Evolutionary conservation across 2,888 invertebrate species (phyloP).

Genomic region (Notodonta ziczac): DNA sequence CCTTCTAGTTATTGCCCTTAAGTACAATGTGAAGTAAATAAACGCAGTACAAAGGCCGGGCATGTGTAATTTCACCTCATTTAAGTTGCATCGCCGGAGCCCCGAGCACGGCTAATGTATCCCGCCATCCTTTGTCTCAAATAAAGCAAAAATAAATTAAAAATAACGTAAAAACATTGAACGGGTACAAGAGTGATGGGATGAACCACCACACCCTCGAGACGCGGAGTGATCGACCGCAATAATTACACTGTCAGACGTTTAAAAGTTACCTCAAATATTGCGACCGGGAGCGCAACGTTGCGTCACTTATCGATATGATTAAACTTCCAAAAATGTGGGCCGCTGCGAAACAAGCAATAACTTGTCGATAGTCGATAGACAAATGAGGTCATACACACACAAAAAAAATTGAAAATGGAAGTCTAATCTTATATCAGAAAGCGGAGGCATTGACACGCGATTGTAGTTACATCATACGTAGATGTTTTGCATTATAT

Average conservation of each 20-base stretch:
- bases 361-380: slow-evolving; percentile 44
- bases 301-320: slow-evolving; percentile 26
- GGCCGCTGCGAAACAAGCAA: slow-evolving; percentile 28
- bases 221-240: slow-evolving; percentile 64
- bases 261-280: slow-evolving; percentile 61
- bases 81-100: slow-evolving; percentile 68
- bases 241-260: slow-evolving; percentile 76
- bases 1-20: slow-evolving; percentile 80
- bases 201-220: slow-evolving; percentile 70
- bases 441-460: slow-evolving; percentile 36
- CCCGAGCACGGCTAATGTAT: slow-evolving; percentile 71
- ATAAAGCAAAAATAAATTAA: slow-evolving; percentile 77
- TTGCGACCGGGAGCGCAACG: slow-evolving; percentile 22
- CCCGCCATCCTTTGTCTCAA: slow-evolving; percentile 70
- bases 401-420: slow-evolving; percentile 22
- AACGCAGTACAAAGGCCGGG: slow-evolving; percentile 71
- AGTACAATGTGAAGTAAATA: slow-evolving; percentile 83
- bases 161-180: slow-evolving; percentile 77
- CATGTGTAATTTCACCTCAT: slow-evolving; percentile 81
- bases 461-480: slow-evolving; percentile 30
- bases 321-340: slow-evolving; percentile 16
- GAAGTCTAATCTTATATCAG: slow-evolving; percentile 31
- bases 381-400: slow-evolving; percentile 36
- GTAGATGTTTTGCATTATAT: slow-evolving; percentile 16
- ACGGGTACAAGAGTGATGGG: slow-evolving; percentile 74